Evolutionary conservation across 2,888 invertebrate genomes (phyloP).

Genomic region (Stenotaenia linearis): DNA sequence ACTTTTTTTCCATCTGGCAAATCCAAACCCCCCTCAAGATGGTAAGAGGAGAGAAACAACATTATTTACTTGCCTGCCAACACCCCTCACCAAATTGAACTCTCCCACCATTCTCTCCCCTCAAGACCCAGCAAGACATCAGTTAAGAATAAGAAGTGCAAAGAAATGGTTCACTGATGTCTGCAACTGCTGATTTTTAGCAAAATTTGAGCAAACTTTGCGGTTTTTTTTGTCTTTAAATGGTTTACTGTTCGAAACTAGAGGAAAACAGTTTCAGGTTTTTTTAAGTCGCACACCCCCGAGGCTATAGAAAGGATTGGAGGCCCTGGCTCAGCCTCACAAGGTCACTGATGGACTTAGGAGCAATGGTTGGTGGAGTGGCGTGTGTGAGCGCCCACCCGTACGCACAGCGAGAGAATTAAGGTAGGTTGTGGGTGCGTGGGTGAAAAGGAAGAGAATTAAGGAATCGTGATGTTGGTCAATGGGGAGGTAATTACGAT

Average conservation of each 20-base stretch:
- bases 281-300: background rate
- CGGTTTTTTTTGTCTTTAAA: no score
- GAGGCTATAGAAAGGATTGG: background rate
- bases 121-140: background rate
- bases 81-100: background rate
- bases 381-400: background rate
- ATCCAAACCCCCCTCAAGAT: background rate
- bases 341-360: conserved; percentile 22
- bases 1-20: background rate
- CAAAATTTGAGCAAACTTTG: no score
- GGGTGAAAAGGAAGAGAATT: background rate
- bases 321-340: background rate
- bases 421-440: background rate
- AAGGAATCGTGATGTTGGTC: background rate
- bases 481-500: background rate
- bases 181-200: background rate
- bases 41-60: background rate
- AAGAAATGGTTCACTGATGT: background rate
- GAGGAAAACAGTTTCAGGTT: background rate
- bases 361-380: conserved; percentile 8
- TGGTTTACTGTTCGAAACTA: no score
- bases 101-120: background rate
- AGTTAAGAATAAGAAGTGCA: background rate
- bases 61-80: background rate
- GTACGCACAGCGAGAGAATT: background rate